A percentile compares a stretch with the other conserved stretches of the same genome.
Conservation (phyloP, 1,140 invertebrate species). For the Oreohelix idahoensis region DNA sequence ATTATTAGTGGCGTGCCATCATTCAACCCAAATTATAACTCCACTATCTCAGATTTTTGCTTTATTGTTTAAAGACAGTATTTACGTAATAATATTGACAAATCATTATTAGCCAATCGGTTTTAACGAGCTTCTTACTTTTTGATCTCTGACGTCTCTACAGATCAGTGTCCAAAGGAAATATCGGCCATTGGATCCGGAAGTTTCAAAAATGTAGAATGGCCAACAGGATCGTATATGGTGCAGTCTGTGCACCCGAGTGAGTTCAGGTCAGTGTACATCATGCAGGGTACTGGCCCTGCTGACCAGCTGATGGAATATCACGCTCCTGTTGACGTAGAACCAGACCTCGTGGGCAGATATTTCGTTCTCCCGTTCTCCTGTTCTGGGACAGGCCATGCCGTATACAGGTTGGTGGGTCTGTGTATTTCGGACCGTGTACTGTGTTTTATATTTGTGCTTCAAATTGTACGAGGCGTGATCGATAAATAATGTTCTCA, state of each 20-base stretch:
- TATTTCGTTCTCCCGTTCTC: slow-evolving; percentile 54
- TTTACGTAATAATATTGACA: too few relatives aligned
- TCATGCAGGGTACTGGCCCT: background rate
- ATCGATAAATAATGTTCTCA: too few relatives aligned
- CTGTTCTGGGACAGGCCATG: slow-evolving; percentile 66
- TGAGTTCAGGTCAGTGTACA: background rate
- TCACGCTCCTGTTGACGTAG: background rate
- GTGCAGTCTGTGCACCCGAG: background rate
- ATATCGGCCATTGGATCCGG: background rate
- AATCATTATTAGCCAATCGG: too few relatives aligned
- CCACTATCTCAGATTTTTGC: too few relatives aligned
- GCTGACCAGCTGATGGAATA: background rate
- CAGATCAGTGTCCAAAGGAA: background rate
- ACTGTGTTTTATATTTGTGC: background rate
- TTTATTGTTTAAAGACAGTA: too few relatives aligned
- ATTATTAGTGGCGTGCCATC: too few relatives aligned
- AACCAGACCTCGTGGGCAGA: slow-evolving; percentile 16
- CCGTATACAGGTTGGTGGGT: slow-evolving; percentile 51
- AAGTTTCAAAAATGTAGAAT: background rate
- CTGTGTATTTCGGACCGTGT: background rate
- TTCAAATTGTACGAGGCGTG: too few relatives aligned
- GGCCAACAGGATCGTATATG: background rate
- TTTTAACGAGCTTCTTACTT: too few relatives aligned
- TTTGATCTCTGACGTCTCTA: background rate
- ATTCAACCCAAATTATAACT: too few relatives aligned